Percentiles rank a stretch among this genome's conserved stretches.
phyloP scores from a whole-genome alignment of 2,888 invertebrate genomes.

The Apamea anceps region DNA sequence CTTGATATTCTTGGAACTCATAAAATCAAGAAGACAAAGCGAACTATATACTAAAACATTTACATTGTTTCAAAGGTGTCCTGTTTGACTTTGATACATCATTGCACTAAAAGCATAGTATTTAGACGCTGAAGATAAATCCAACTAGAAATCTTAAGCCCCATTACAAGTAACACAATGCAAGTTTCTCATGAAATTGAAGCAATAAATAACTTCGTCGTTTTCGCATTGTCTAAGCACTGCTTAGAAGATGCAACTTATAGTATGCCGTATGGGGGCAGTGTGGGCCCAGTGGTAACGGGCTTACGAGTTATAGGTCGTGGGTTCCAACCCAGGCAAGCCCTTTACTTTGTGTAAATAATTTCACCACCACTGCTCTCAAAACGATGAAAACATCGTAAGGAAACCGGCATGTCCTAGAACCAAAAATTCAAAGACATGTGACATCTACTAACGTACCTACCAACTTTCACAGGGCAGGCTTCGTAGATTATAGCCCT shows the following conservation, averaged over 20 bases:
- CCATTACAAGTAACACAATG: no score
- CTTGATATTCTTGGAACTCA: conserved; percentile 11
- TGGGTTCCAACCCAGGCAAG: neutral
- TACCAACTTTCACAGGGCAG: neutral
- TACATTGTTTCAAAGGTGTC: neutral
- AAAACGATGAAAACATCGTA: neutral
- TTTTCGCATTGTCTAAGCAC: neutral
- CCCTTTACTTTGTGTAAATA: neutral
- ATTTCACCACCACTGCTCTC: neutral
- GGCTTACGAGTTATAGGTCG: neutral
- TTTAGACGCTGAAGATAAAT: neutral
- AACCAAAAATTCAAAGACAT: neutral
- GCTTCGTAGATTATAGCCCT: neutral
- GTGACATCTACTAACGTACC: neutral
- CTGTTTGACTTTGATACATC: neutral
- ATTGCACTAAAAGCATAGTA: neutral
- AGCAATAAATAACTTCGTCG: neutral
- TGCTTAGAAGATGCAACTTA: neutral
- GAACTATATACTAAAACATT: neutral
- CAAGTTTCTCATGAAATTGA: neutral
- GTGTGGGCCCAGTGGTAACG: no score
- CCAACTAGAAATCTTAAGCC: no score
- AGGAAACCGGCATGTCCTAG: neutral
- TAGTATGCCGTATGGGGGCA: no score
- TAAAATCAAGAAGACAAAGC: conserved; percentile 4